Conservation (phyloP, 2,888 invertebrate species). For the Acronicta leporina region DNA sequence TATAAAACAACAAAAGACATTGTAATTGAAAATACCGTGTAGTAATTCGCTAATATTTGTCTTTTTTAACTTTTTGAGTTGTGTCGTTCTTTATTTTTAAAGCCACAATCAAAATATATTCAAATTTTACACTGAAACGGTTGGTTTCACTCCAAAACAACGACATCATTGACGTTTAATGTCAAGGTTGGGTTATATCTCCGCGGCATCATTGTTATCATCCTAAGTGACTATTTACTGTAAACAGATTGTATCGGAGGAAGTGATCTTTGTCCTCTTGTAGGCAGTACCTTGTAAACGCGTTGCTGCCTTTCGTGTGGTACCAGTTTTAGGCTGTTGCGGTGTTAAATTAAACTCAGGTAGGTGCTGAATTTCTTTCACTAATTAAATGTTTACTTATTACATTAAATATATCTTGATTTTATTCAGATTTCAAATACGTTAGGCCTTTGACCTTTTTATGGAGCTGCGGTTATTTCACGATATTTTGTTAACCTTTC, state of each 20-base stretch:
- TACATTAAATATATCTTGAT: no score
- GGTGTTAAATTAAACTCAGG: background rate
- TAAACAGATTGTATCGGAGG: conserved; percentile 66
- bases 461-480: background rate
- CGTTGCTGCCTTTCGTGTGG: conserved; percentile 43
- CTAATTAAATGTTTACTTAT: no score
- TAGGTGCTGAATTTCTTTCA: no score
- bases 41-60: no score
- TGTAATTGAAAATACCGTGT: no score
- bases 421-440: no score
- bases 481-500: background rate
- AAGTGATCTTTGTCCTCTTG: conserved; percentile 66
- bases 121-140: conserved; percentile 15
- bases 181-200: conserved; percentile 49
- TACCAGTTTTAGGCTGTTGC: conserved; percentile 13
- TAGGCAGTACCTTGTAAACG: conserved; percentile 61
- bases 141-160: conserved; percentile 26
- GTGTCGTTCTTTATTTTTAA: background rate
- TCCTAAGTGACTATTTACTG: conserved; percentile 58
- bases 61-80: no score
- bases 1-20: no score
- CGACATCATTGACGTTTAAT: conserved; percentile 37
- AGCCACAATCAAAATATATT: background rate
- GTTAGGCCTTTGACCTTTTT: background rate
- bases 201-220: conserved; percentile 42